Conservation (phyloP, 2,888 invertebrate genomes). For the Calephelis perditalis region DNA sequence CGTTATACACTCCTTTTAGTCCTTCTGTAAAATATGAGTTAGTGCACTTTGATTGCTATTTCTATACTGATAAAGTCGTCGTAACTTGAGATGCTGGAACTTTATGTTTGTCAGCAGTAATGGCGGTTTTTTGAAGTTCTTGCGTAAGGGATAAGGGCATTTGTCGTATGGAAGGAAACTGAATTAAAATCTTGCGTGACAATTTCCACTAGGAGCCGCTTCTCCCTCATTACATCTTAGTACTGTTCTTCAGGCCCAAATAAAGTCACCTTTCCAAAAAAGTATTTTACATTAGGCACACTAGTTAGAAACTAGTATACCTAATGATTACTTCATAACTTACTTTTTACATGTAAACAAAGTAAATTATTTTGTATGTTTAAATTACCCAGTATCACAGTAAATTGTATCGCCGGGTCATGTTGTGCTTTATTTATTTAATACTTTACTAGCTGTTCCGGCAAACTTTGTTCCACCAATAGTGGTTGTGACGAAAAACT, state of each 20-base stretch:
- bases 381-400: too few species aligned
- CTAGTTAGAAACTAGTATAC: too few species aligned
- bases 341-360: too few species aligned
- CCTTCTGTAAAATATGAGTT: neutral
- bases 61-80: neutral
- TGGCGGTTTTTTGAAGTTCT: conserved; percentile 12
- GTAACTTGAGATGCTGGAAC: neutral
- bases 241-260: neutral
- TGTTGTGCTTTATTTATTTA: too few species aligned
- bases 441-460: too few species aligned
- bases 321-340: too few species aligned
- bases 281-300: too few species aligned
- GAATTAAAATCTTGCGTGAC: neutral
- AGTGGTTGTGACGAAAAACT: too few species aligned
- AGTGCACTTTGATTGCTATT: neutral
- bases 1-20: conserved; percentile 31
- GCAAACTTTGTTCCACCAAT: too few species aligned
- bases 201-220: neutral
- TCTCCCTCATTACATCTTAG: neutral
- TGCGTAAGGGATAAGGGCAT: conserved; percentile 6
- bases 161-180: neutral
- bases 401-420: too few species aligned
- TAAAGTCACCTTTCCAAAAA: too few species aligned
- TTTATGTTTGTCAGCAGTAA: neutral
- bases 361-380: too few species aligned